These are phyloP conservation scores for Allophyes oxyacanthae DNA, from an alignment of 2,888 invertebrate species.

Conservation along the genomic window DNA sequence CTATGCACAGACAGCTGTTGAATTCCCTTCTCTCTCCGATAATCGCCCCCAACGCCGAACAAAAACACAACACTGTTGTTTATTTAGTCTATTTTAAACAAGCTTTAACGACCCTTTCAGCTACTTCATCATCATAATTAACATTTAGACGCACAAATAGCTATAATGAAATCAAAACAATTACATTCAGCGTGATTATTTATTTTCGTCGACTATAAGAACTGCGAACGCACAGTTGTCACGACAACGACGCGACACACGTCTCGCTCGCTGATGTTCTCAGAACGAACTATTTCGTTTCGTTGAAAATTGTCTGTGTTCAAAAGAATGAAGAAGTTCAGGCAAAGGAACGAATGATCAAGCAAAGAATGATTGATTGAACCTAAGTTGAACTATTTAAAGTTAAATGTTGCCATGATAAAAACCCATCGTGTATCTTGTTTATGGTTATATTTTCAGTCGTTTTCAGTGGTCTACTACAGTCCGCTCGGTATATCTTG, in stretches of 20 bases:
- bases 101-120: slow-evolving; percentile 39
- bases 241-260: slow-evolving; percentile 76
- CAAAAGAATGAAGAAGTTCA: slow-evolving; percentile 33
- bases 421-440: background rate
- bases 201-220: slow-evolving; percentile 61
- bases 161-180: slow-evolving; percentile 53
- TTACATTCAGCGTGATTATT: slow-evolving; percentile 50
- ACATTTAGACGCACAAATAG: slow-evolving; percentile 55
- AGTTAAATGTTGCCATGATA: slow-evolving; percentile 27
- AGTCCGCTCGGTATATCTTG: background rate
- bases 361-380: no score
- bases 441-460: background rate
- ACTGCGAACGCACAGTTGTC: slow-evolving; percentile 86
- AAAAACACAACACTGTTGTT: slow-evolving; percentile 80
- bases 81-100: slow-evolving; percentile 65
- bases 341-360: slow-evolving; percentile 29
- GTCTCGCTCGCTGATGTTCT: slow-evolving; percentile 79
- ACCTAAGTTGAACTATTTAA: background rate
- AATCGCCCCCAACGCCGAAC: slow-evolving; percentile 72
- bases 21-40: slow-evolving; percentile 69
- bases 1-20: slow-evolving; percentile 83
- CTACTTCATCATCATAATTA: slow-evolving; percentile 42
- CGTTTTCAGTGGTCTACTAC: no score
- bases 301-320: slow-evolving; percentile 7
- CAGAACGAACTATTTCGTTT: slow-evolving; percentile 56